phyloP scores from a whole-genome alignment of 2,888 invertebrate species.

The Drosophila lacicola region DNA sequence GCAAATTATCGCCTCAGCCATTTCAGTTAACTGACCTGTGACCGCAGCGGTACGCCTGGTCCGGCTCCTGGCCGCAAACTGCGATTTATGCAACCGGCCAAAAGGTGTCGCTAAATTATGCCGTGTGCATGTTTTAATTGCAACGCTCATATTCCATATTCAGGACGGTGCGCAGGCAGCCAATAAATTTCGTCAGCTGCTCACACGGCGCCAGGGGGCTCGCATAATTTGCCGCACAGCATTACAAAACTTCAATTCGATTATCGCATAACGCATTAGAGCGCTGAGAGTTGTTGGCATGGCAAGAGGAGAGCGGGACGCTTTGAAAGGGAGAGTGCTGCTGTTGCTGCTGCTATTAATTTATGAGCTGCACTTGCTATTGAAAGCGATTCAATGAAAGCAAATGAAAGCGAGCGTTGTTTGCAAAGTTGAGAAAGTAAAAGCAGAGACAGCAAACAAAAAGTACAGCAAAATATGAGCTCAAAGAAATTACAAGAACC shows the following conservation, averaged over 20 bases:
- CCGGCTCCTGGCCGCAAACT: conserved; percentile 3
- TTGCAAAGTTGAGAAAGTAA: neutral
- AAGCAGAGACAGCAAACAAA: too few relatives aligned
- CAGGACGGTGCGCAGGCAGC: conserved; percentile 30
- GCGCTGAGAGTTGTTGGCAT: conserved; percentile 4
- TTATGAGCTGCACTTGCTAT: conserved; percentile 28
- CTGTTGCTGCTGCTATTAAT: conserved; percentile 22
- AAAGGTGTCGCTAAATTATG: conserved; percentile 74
- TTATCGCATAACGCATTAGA: conserved; percentile 48
- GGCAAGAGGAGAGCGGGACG: neutral
- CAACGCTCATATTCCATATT: conserved; percentile 65
- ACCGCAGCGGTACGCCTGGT: conserved; percentile 23
- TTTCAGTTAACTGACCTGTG: conserved; percentile 64
- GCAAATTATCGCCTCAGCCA: conserved; percentile 73
- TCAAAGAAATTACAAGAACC: too few relatives aligned
- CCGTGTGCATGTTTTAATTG: conserved; percentile 76
- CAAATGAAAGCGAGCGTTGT: conserved; percentile 13
- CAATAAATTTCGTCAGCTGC: conserved; percentile 53
- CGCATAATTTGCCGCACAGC: conserved; percentile 45
- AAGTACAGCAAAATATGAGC: neutral
- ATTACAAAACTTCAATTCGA: conserved; percentile 57
- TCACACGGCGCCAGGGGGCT: conserved; percentile 18
- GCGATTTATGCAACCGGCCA: conserved; percentile 61
- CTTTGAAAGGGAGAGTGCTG: neutral
- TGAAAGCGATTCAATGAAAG: conserved; percentile 13